Conservation (phyloP, 2,113 vertebrate genomes). For the Fulica atra region DNA sequence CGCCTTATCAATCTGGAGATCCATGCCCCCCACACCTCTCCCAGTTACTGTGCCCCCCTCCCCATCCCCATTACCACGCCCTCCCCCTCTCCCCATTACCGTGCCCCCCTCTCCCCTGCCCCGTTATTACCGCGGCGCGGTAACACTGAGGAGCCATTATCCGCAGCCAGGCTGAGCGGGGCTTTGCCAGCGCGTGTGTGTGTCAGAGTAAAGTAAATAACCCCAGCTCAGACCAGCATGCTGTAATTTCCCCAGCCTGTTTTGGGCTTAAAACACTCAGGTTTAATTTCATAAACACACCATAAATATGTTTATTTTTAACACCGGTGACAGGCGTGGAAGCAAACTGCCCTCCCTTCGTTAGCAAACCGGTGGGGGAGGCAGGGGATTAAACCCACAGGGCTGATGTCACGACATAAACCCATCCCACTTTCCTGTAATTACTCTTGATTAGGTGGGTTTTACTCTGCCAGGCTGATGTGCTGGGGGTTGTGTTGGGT, state of each 20-base stretch:
- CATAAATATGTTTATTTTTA: constrained; percentile 51
- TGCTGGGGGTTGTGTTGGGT: too few species aligned
- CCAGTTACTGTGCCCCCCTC: too few species aligned
- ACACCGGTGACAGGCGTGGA: constrained; percentile 16
- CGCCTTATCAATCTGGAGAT: not conserved
- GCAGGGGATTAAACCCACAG: not conserved
- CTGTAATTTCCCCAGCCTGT: constrained; percentile 56
- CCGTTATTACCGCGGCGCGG: not conserved
- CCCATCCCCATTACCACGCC: too few species aligned
- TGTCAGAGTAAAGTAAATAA: constrained; percentile 49
- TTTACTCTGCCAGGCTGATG: constrained; percentile 16
- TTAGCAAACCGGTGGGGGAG: not conserved
- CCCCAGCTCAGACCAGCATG: constrained; percentile 16
- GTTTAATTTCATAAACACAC: constrained; percentile 22
- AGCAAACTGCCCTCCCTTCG: not conserved
- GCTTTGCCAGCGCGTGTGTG: not conserved
- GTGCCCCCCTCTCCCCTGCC: too few species aligned
- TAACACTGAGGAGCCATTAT: not conserved
- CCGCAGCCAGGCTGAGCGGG: not conserved
- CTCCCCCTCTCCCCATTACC: too few species aligned
- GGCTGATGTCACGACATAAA: constrained; percentile 63
- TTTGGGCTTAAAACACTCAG: constrained; percentile 10
- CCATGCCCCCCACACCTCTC: not conserved
- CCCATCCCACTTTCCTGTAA: constrained; percentile 67
- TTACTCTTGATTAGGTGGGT: constrained; percentile 56